Evolutionary conservation across 2,797 vertebrate species (phyloP), one percentile per base, ranked within the genome.

Genomic region (Spea hammondii): DNA sequence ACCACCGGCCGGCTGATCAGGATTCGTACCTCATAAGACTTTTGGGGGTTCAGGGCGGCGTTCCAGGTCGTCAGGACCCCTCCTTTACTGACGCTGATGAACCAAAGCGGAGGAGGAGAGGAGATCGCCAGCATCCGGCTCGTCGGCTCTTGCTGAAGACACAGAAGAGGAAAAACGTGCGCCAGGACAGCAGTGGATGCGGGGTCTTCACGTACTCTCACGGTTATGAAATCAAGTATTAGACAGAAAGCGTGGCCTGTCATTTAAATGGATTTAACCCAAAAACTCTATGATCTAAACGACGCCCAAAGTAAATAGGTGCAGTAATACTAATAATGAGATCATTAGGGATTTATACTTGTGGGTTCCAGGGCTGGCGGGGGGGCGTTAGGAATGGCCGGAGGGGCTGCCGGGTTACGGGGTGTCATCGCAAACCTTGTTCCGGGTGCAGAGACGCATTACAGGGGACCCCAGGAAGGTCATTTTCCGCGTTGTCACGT

Each of bases 21-120:
- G 32, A 32, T 32, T 32, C 49, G 10, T 73, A 79, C 89, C 83
- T 88, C 76, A 3, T 85, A 13, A 4, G 83, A 85, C 84, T 85
- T 90, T 8, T 87, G 70, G 72, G 85, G 76, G 72, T 84, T 85
- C 53, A 91, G 83, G 64, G 83, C 55, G 66, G 75, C 83, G 84
- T 86, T 86, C 90, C 89, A 89, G 8, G 87, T 50, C 0, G 85
- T 85, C 72, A 91, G 77, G 1, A 79, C 84, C 77, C 91, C 90
- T 67, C 85, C 85, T 71, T 84, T 88, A 78, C 87, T 89, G 83
- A 89, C 77, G 47, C 85, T 89, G 54, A 88, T 44, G 55, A 89
- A 89, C 70, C 85, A 83, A 0, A 83, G 83, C 4, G 84, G 79
- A 67, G 84, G 84, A n/a, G 85, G 85, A 2, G 77, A 81, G 75